Evolutionary conservation across 2,113 vertebrate species (phyloP), one percentile per base, ranked within the genome.

Genomic region (Triplophysa dalaica): DNA sequence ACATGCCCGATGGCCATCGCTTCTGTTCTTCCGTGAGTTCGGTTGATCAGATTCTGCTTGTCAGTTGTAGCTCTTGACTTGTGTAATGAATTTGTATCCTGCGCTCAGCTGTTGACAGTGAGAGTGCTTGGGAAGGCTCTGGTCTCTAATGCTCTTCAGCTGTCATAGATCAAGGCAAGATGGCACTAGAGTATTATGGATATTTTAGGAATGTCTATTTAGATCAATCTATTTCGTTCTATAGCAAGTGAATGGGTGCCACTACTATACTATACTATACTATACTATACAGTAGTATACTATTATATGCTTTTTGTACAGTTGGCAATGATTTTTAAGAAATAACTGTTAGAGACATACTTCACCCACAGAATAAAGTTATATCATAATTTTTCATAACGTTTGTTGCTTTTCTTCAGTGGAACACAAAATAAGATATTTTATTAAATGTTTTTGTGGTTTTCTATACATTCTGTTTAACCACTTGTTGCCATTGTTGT

Each of bases 41-140:
- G 8, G 7, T 58, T n/a, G 19, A n/a, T 58, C 54, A 58, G 54
- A 58, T 56, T 10, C 24, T 54, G 68, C 24, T 26, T 70, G 13
- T 70, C 45, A 54, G 12, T 22, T 19, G 52, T 58, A 62, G 14
- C 3, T 24, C 43, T 58, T 24, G 13, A 43, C 24, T 58, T 61
- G 13, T 73, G 68, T n/a, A 75, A 75, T 26, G 16, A 75, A 48
- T 45, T 14, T 24, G n/a, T 62, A 43, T 26, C 58, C 72, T 45
- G 38, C 13, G 81, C 84, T 85, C 75, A 78, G 79, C 87, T 78
- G 81, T 70, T 85, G 66, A 62, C 33, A 33, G 43, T 52, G 26
- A 79, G 9, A 70, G 22, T 50, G 21, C 9, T 70, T 64, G 67
- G 21, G 56, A 61, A 33, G 67, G 68, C 29, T 54, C 19, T 50